Percentiles rank a stretch among this genome's conserved stretches.
These are phyloP conservation scores for Macroteleia sp. DNA, from an alignment of 2,888 invertebrate species.

Conservation along the genomic window DNA sequence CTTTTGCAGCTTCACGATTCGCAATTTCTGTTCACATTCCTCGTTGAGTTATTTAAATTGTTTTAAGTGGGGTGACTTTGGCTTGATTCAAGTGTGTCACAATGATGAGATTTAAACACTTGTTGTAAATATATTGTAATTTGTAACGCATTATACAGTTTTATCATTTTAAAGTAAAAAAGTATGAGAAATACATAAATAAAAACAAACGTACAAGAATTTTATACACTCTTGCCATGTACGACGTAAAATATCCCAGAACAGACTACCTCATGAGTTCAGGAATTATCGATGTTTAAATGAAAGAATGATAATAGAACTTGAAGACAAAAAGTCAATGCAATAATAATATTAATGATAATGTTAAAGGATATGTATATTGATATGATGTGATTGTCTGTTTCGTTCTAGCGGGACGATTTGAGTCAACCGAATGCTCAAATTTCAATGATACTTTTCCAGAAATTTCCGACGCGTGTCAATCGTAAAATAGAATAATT, in stretches of 20 bases:
- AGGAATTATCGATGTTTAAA: conserved; percentile 81
- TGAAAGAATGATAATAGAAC: conserved; percentile 73
- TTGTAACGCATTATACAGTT: neutral
- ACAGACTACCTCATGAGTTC: conserved; percentile 83
- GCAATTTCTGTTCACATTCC: no score
- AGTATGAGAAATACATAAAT: neutral
- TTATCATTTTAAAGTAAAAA: neutral
- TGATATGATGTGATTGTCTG: no score
- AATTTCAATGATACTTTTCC: no score
- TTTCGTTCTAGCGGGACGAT: no score
- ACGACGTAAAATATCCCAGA: conserved; percentile 80
- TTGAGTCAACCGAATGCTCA: no score
- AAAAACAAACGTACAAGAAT: conserved; percentile 61
- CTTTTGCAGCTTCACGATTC: no score
- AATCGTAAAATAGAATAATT: no score
- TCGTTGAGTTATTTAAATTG: conserved; percentile 32
- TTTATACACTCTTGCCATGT: conserved; percentile 81
- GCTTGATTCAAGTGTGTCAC: conserved; percentile 5
- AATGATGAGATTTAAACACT: conserved; percentile 42
- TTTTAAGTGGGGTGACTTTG: neutral
- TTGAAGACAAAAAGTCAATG: conserved; percentile 78
- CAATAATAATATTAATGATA: conserved; percentile 78
- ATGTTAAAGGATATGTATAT: conserved; percentile 67
- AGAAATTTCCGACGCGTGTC: no score
- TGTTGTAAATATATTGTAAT: conserved; percentile 65